Conservation (phyloP, 2,888 invertebrate species). For the Epinotia demarniana region DNA sequence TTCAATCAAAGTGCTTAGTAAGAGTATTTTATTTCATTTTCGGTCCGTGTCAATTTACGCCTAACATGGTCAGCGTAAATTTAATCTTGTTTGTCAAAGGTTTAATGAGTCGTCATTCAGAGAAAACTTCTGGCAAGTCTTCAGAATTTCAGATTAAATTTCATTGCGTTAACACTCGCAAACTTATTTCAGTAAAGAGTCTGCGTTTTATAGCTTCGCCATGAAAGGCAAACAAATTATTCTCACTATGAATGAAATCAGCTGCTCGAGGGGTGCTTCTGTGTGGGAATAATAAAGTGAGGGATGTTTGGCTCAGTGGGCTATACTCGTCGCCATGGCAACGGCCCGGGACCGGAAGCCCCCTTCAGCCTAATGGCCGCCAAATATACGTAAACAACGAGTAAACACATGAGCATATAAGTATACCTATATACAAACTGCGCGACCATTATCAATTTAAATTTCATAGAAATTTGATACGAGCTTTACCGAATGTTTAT, state of each 20-base stretch:
- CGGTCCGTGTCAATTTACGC: slow-evolving; percentile 15
- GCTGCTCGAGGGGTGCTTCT: slow-evolving; percentile 66
- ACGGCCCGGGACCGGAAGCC: slow-evolving; percentile 64
- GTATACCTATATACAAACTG: not conserved
- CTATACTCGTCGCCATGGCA: slow-evolving; percentile 61
- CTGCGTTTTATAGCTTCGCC: slow-evolving; percentile 31
- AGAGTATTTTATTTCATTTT: slow-evolving; percentile 24
- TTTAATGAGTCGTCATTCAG: slow-evolving; percentile 8
- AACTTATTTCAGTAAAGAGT: slow-evolving; percentile 13
- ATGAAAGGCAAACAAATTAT: slow-evolving; percentile 48
- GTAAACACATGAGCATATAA: slow-evolving; percentile 4
- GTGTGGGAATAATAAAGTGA: slow-evolving; percentile 62
- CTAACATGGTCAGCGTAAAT: slow-evolving; percentile 23
- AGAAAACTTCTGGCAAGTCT: not conserved
- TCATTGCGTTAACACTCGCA: slow-evolving; percentile 3
- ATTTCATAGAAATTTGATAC: slow-evolving; percentile 21
- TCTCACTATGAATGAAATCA: slow-evolving; percentile 69
- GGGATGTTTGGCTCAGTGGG: slow-evolving; percentile 63
- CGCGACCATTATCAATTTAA: slow-evolving; percentile 4
- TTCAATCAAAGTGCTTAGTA: slow-evolving; percentile 11
- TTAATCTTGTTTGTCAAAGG: slow-evolving; percentile 6
- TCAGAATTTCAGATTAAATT: slow-evolving; percentile 6
- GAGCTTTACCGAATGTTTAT: not conserved
- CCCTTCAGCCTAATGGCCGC: slow-evolving; percentile 50
- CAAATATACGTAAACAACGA: slow-evolving; percentile 30